These are phyloP conservation scores for Bujurquina vittata DNA, from an alignment of 2,113 vertebrate genomes.

Conservation along the genomic window DNA sequence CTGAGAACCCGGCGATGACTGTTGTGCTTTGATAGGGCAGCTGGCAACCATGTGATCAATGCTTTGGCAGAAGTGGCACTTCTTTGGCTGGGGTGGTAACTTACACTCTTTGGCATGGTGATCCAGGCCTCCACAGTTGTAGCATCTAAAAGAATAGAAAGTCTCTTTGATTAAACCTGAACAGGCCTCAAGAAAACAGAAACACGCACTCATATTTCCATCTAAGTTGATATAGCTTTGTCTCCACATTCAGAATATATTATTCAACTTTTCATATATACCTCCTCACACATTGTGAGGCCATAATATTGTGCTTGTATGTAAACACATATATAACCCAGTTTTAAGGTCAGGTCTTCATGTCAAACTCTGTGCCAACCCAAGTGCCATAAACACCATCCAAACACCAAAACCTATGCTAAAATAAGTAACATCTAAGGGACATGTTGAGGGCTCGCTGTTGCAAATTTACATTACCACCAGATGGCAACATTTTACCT, in stretches of 20 bases:
- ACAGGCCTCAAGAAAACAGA: not conserved
- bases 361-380: not conserved
- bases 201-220: not conserved
- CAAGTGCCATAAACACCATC: no score
- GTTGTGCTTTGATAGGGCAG: conserved; percentile 91
- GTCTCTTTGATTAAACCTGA: not conserved
- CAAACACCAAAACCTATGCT: no score
- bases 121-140: conserved; percentile 97
- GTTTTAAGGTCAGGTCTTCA: no score
- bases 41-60: conserved; percentile 95
- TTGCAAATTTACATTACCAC: conserved; percentile 26
- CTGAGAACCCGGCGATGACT: conserved; percentile 88
- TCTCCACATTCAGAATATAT: not conserved
- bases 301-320: not conserved
- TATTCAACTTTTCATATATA: not conserved
- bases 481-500: conserved; percentile 59
- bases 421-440: not conserved
- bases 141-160: conserved; percentile 83
- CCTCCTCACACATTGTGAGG: not conserved
- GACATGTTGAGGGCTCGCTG: not conserved
- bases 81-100: conserved; percentile 96
- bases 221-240: not conserved
- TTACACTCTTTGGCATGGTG: conserved; percentile 99
- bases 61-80: conserved; percentile 98
- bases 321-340: not conserved